These are phyloP conservation scores for Cryptotermes secundus DNA, from an alignment of 1,140 invertebrate genomes.

Conservation along the genomic window DNA sequence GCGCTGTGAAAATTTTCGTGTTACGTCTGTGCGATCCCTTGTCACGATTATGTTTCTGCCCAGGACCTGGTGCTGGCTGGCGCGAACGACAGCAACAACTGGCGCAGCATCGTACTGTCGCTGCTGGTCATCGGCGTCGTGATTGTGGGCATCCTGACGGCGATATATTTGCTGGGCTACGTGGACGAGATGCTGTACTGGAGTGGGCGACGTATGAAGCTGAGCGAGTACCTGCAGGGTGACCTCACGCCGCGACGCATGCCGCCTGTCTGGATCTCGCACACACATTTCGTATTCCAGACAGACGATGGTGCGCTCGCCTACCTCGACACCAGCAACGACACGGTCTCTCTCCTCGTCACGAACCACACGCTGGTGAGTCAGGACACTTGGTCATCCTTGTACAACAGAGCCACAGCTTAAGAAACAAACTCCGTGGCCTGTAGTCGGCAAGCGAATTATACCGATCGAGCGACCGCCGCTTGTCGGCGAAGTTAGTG, in stretches of 20 bases:
- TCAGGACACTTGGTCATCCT: no score
- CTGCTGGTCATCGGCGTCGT: slow-evolving; percentile 81
- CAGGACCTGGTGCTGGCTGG: slow-evolving; percentile 67
- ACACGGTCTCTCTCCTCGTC: slow-evolving; percentile 72
- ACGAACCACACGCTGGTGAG: slow-evolving; percentile 82
- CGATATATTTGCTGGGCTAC: slow-evolving; percentile 83
- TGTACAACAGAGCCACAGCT: no score
- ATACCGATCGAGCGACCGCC: no score
- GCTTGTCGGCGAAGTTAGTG: no score
- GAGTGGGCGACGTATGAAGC: slow-evolving; percentile 76
- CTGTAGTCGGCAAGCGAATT: no score
- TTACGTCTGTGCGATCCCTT: no score
- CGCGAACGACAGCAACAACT: slow-evolving; percentile 75
- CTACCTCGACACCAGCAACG: slow-evolving; percentile 71
- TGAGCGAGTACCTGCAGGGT: slow-evolving; percentile 68
- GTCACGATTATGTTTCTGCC: neutral
- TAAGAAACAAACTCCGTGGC: no score
- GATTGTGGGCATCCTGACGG: slow-evolving; percentile 79
- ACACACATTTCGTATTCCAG: slow-evolving; percentile 79
- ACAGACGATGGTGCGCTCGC: slow-evolving; percentile 77
- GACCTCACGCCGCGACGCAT: slow-evolving; percentile 71
- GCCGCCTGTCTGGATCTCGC: slow-evolving; percentile 74
- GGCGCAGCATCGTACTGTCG: slow-evolving; percentile 81
- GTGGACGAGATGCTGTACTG: slow-evolving; percentile 83
- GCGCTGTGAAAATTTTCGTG: no score